phyloP scores from a whole-genome alignment of 2,888 invertebrate species.

The Crematogaster levior region DNA sequence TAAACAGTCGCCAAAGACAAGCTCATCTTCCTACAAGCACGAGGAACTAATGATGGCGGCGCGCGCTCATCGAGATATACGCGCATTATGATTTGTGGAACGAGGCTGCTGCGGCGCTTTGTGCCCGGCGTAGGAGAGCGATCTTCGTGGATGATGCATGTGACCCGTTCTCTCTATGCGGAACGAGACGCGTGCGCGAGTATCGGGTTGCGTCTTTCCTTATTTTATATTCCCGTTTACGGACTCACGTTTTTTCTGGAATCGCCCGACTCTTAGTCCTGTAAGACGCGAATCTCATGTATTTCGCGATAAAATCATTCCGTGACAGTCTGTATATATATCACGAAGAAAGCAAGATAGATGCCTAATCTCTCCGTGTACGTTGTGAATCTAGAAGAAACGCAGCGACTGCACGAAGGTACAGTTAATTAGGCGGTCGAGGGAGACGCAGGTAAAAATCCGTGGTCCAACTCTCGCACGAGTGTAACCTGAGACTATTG shows the following conservation, averaged over 20 bases:
- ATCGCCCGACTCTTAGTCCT: background rate
- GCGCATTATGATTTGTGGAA: constrained; percentile 47
- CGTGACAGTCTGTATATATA: background rate
- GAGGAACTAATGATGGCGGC: constrained; percentile 60
- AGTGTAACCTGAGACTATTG: constrained; percentile 67
- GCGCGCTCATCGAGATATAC: constrained; percentile 27
- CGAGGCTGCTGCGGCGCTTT: constrained; percentile 64
- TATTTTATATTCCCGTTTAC: constrained; percentile 27
- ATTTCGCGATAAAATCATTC: constrained; percentile 13
- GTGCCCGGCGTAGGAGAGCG: constrained; percentile 61
- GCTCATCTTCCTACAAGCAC: constrained; percentile 10
- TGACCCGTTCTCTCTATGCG: constrained; percentile 33
- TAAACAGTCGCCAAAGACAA: constrained; percentile 38
- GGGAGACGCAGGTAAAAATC: constrained; percentile 60
- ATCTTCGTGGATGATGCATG: constrained; percentile 59
- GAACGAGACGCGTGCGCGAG: constrained; percentile 45
- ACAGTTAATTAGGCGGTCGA: constrained; percentile 68
- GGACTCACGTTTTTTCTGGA: constrained; percentile 20
- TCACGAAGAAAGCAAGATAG: background rate
- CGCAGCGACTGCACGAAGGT: background rate
- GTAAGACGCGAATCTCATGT: background rate
- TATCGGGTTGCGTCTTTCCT: constrained; percentile 51
- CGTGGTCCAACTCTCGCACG: constrained; percentile 17
- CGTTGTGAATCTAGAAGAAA: background rate
- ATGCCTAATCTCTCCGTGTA: background rate